Conservation (phyloP, 2,113 vertebrate genomes). For the Cyprinodon brontotheroides region DNA sequence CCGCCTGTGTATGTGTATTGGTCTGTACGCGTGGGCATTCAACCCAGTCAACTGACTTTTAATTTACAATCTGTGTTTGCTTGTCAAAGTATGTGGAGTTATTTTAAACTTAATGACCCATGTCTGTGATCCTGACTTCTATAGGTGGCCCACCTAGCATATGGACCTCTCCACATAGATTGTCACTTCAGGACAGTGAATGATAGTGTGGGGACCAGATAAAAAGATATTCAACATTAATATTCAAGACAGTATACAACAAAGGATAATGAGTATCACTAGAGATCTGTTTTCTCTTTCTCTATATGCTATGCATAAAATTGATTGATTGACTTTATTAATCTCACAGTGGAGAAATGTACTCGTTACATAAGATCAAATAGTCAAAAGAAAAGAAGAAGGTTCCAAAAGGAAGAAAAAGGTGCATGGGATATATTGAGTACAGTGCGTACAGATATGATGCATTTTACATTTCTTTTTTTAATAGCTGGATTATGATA, state of each 20-base stretch:
- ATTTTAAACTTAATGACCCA: conserved; percentile 65
- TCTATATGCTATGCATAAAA: neutral
- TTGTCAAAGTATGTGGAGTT: conserved; percentile 59
- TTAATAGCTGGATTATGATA: no score
- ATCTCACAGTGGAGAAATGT: no score
- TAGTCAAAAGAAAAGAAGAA: no score
- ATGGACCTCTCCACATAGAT: conserved; percentile 12
- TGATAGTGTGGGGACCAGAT: conserved; percentile 13
- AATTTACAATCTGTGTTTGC: conserved; percentile 52
- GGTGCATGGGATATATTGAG: no score
- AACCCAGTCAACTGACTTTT: conserved; percentile 53
- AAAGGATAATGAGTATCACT: neutral
- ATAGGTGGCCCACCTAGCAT: conserved; percentile 36
- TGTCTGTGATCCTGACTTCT: conserved; percentile 12
- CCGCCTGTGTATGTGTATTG: conserved; percentile 18
- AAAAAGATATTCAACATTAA: neutral
- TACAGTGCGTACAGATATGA: no score
- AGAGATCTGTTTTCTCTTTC: neutral
- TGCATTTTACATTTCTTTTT: no score
- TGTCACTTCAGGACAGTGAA: neutral
- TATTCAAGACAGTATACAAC: neutral
- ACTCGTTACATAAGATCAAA: no score
- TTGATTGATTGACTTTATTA: no score
- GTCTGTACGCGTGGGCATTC: conserved; percentile 39
- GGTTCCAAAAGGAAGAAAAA: no score